Base-by-base conservation (phyloP, 2,113 vertebrate genomes). In the Cynoglossus semilaevis region DNA sequence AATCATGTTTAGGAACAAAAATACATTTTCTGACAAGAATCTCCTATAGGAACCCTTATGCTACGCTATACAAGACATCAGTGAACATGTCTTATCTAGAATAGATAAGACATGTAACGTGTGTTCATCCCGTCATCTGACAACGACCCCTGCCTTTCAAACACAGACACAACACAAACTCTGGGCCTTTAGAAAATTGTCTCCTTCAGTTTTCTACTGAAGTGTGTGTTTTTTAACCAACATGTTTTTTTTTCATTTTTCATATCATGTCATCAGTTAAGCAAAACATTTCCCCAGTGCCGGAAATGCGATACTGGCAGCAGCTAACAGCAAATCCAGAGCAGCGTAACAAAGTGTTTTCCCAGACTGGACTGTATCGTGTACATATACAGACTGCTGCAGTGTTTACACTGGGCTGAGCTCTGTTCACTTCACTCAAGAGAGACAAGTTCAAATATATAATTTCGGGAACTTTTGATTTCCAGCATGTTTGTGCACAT, bases 241-340 rank as follows among this genome's bases (percentile, higher is more conserved):
- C 65, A 36, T 5, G 18, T n/a, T 43, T 52, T 58, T 72, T 82
- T 72, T 29, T 51, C 67, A 75, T 84, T 85, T 84, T 74, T 75
- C 51, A 72, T 52, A 72, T 83, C 71, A 67, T 77, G 50, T 83
- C 82, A 84, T 74, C 51, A 67, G 58, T 43, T 4, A 54, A 69
- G 71, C 68, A 83, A 80, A 85, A 81, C 78, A 78, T 85, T 84
- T 80, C 79, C 69, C 78, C 71, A 74, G 82, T 82, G 75, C 74
- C 76, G 81, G 85, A 92, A 89, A 85, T 45, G 53, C 60, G 74
- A 83, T 58, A 80, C 80, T 77, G 79, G 71, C 79, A 80, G 70
- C 6, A 48, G 63, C 79, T 89, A 82, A 87, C 79, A 76, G 81
- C 72, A 87, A 84, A 91, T 87, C 84, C 89, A 89, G 87, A 88